Base-by-base conservation (phyloP, 2,113 vertebrate species). In the Misgurnus anguillicaudatus region DNA sequence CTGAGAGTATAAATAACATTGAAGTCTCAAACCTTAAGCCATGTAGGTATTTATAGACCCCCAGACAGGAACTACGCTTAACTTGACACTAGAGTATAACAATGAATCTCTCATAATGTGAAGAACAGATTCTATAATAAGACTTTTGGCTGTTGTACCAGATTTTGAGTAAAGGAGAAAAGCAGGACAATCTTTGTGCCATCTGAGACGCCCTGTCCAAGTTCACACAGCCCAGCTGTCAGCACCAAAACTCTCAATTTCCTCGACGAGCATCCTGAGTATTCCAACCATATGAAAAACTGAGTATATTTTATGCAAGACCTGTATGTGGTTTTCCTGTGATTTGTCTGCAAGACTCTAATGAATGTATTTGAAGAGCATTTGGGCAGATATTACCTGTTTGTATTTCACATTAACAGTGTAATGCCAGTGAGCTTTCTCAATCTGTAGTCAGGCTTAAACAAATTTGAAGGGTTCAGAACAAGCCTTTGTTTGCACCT, bases 171-270 rank as follows among this genome's bases (percentile, higher is more conserved):
- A 64, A 48, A 64, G 60, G 36, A 68, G 42, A 62, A 82, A 69
- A 75, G n/a, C 70, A 82, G 81, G 10, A 61, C 60, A 31, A 47
- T 42, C 14, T 8, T 48, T 31, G 31, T 66, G 67, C 61, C 64
- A 21, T 45, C 19, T 60, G 39, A 60, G 60, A 76, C 64, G 64
- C 58, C 69, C 77, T 19, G n/a, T 47, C 6, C 41, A 38, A 31
- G 45, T 79, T 76, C 65, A 75, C 74, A 79, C 65, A 68, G 51
- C 24, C 53, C 63, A 62, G 48, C 68, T 78, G 81, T 79, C 77
- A 24, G 36, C 57, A 75, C 65, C 24, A 16, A 38, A 74, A 71
- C 62, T 39, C 78, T 21, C 67, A 69, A 61, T 77, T 42, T 66
- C 57, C 65, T 31, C 57, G 38, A 70, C 19, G 55, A 65, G 73